Evolutionary conservation across 2,113 vertebrate species (phyloP).

Genomic region (Hepsetus odoe): DNA sequence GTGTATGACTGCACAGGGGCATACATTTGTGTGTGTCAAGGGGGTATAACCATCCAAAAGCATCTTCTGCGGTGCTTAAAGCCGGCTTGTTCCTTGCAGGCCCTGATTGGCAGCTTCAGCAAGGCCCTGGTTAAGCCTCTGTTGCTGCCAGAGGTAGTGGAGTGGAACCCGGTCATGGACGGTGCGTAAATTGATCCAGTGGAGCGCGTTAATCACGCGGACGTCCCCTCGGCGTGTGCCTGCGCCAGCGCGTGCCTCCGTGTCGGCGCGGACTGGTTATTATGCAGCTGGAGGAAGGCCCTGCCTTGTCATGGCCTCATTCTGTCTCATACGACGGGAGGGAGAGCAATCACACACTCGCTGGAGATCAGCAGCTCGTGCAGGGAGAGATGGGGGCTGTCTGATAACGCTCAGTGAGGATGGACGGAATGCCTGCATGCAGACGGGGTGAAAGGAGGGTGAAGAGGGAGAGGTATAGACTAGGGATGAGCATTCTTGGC

Average conservation of each 20-base stretch:
- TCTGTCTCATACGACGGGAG: constrained; percentile 30
- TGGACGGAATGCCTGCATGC: constrained; percentile 8
- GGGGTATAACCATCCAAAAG: neutral
- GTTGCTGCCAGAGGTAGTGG: neutral
- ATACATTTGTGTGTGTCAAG: neutral
- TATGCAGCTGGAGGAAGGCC: constrained; percentile 25
- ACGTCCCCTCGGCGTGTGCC: neutral
- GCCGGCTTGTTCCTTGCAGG: neutral
- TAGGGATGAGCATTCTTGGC: no score
- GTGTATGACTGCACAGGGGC: neutral
- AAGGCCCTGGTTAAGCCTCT: neutral
- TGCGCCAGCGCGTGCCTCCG: neutral
- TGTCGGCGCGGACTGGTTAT: constrained; percentile 35
- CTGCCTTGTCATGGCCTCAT: constrained; percentile 32
- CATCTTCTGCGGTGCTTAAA: neutral
- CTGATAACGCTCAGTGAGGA: constrained; percentile 8
- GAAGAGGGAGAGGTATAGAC: neutral
- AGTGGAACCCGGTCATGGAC: neutral
- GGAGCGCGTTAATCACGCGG: neutral
- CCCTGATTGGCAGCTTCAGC: neutral
- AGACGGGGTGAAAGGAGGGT: neutral
- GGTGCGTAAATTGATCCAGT: constrained; percentile 1
- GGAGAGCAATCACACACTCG: neutral
- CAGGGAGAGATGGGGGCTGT: neutral
- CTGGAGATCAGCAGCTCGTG: neutral